These are phyloP conservation scores for Andricus grossulariae DNA, from an alignment of 1,140 invertebrate species.

Conservation along the genomic window DNA sequence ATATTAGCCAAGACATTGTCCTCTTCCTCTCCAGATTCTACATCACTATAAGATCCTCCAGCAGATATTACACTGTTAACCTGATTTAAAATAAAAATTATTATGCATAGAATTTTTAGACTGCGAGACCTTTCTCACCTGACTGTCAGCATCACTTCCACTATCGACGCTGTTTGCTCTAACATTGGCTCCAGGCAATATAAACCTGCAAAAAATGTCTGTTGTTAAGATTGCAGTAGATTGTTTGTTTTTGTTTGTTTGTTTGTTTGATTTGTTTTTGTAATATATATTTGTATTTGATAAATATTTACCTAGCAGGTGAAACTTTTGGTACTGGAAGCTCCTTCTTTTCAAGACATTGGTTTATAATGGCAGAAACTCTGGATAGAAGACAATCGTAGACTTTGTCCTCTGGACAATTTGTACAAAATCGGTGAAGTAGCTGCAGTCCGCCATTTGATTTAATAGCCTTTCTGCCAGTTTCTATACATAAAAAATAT, in stretches of 20 bases:
- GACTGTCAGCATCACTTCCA: conserved; percentile 68
- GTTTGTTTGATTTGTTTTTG: no score
- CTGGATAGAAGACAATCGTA: conserved; percentile 80
- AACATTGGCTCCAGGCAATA: conserved; percentile 59
- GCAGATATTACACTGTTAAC: conserved; percentile 63
- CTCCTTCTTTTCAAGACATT: conserved; percentile 80
- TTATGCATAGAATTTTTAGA: no score
- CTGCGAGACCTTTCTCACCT: conserved; percentile 54
- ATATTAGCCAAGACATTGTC: conserved; percentile 45
- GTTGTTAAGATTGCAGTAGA: neutral
- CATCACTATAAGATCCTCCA: conserved; percentile 61
- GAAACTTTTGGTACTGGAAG: conserved; percentile 78
- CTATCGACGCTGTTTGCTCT: conserved; percentile 67
- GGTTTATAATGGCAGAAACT: conserved; percentile 80
- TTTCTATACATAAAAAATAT: conserved; percentile 71
- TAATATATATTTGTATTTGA: neutral
- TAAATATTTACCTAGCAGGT: conserved; percentile 62
- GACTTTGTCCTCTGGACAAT: conserved; percentile 81
- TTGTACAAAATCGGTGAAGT: conserved; percentile 80
- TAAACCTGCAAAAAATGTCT: conserved; percentile 56
- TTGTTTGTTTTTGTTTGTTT: no score
- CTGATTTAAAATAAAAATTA: conserved; percentile 44
- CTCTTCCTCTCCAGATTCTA: conserved; percentile 65
- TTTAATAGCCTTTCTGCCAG: conserved; percentile 78
- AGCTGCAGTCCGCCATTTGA: conserved; percentile 79